Base-by-base conservation (phyloP, 2,888 invertebrate species). In the Drosophila tanythrix region DNA sequence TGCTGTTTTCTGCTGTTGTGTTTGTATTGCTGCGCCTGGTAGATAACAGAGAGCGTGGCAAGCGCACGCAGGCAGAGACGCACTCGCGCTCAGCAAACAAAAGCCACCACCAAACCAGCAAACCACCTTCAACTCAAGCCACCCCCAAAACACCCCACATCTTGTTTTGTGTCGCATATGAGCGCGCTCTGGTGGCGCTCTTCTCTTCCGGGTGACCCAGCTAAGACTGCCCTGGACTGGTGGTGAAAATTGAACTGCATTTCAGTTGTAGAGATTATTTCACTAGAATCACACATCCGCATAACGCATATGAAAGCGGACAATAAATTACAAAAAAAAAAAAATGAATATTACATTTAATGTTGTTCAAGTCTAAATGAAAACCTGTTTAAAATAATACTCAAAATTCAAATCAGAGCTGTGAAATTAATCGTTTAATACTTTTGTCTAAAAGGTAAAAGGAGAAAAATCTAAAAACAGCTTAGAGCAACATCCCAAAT, bases 221-320 rank as follows among this genome's bases (percentile, higher is more conserved):
- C 46, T 61, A 38, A 7, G 61, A 27, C 70, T 50, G 43, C 43
- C 18, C 31, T 53, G 38, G 3, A 8, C 62, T 70, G 83, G 85
- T 86, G 82, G 86, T 86, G 83, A 74, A 88, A 88, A 88, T 82
- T 46, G 82, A 86, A 88, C 69, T 90, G 90, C 90, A 90, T 89
- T 90, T 89, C 72, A 88, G 86, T 90, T 84, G 90, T 90, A 88
- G 81, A 90, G 83, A 90, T 88, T 88, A 81, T 88, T 90, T 90
- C 86, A 80, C 62, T 80, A 79, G 79, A 83, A 67, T 78, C 79
- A 82, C 80, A 81, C 79, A 82, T 82, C 75, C 82, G 79, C 71
- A 60, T 57, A 46, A 46, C 35, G 43, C 31, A 51, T 55, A 51
- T 58, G 51, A 67, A 55, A 52, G 58, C 84, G 80, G 73, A 83